Evolutionary conservation across 2,797 vertebrate species (phyloP).

Genomic region (Oryzias dopingdopingensis): DNA sequence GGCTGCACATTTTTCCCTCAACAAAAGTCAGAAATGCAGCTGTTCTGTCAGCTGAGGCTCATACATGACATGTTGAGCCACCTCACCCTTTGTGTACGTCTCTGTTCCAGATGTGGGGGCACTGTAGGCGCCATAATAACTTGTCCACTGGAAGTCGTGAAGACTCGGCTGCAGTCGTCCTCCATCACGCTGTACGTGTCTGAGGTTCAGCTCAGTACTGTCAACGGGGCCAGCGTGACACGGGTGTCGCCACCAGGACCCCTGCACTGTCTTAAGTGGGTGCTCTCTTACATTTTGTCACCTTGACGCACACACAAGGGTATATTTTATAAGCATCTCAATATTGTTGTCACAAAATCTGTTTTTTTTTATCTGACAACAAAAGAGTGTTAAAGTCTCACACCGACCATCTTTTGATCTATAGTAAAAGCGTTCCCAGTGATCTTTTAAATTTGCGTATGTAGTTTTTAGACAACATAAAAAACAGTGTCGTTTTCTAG

Average conservation of each 20-base stretch:
- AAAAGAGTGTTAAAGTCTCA: too few relatives aligned
- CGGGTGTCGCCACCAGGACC: constrained; percentile 89
- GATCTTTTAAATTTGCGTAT: too few relatives aligned
- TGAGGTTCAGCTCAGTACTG: constrained; percentile 92
- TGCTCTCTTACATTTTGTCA: constrained; percentile 17
- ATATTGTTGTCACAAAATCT: too few relatives aligned
- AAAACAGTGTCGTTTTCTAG: too few relatives aligned
- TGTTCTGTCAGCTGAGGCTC: constrained; percentile 1
- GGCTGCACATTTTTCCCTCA: not conserved
- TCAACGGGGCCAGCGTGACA: constrained; percentile 87
- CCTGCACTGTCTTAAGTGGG: constrained; percentile 95
- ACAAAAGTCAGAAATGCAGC: not conserved
- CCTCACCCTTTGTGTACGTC: constrained; percentile 7
- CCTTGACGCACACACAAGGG: too few relatives aligned
- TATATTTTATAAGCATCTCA: too few relatives aligned
- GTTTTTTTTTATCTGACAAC: too few relatives aligned
- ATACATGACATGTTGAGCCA: not conserved
- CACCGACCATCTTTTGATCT: too few relatives aligned
- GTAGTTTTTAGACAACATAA: too few relatives aligned
- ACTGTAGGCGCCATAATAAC: constrained; percentile 98
- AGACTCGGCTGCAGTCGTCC: constrained; percentile 96
- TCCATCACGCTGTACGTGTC: constrained; percentile 91
- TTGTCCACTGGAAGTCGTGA: constrained; percentile 98
- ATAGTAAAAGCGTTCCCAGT: too few relatives aligned
- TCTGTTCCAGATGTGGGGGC: constrained; percentile 87